Percentiles rank a stretch among this genome's conserved stretches.
Conservation (phyloP, 2,797 vertebrate genomes). For the Odontamblyopus rebecca region DNA sequence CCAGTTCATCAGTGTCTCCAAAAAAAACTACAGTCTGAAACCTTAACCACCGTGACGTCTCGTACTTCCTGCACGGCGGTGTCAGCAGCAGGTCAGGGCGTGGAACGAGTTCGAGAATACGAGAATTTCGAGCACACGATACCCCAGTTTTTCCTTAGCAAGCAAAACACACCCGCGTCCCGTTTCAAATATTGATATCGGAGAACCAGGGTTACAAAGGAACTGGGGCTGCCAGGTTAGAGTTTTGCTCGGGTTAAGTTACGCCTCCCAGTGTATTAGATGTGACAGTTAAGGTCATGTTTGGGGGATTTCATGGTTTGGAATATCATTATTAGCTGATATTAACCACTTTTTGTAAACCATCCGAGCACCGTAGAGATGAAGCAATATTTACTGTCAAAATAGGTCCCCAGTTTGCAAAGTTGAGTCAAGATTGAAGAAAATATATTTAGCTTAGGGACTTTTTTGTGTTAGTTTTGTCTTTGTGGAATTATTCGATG, state of each 20-base stretch:
- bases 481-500: neutral
- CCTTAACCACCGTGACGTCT: slow-evolving; percentile 51
- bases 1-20: neutral
- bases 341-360: neutral
- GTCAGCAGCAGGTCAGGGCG: slow-evolving; percentile 37
- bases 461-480: neutral
- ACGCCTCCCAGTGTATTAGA: neutral
- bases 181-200: slow-evolving; percentile 48
- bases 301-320: neutral
- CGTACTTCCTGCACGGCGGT: slow-evolving; percentile 36
- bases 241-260: neutral
- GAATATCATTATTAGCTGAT: neutral
- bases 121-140: slow-evolving; percentile 19
- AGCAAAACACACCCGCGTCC: slow-evolving; percentile 41
- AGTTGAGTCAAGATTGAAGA: neutral
- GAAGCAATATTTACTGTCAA: neutral
- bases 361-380: neutral
- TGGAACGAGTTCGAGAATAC: slow-evolving; percentile 29
- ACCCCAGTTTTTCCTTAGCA: slow-evolving; percentile 10
- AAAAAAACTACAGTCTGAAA: slow-evolving; percentile 23
- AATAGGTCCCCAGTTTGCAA: neutral
- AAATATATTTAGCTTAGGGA: neutral
- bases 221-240: neutral
- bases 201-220: neutral
- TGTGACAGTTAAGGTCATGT: neutral